Base-by-base conservation (phyloP, 2,797 vertebrate genomes). In the Clamator glandarius region DNA sequence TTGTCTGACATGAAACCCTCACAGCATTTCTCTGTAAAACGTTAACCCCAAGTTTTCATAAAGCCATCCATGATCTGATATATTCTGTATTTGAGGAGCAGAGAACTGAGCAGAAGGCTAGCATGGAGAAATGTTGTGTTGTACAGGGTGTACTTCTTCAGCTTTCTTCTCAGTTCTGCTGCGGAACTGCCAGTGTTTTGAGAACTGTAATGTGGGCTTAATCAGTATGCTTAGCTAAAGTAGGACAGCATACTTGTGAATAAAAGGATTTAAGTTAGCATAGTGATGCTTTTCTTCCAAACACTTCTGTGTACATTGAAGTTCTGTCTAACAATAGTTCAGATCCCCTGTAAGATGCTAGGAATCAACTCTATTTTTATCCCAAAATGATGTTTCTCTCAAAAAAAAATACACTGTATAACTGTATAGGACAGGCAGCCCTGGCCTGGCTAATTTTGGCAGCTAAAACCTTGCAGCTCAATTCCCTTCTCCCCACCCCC, bases 51-150 rank as follows among this genome's bases (percentile, higher is more conserved):
- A 76, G 24, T 29, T 39, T 64, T 73, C 67, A 64, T 31, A 31
- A 68, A 66, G 5, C 13, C 26, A 50, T 62, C 11, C 12, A 61
- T 2, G 4, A 3, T 10, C 21, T 75, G 44, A 67, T 7, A 68
- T 26, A 54, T 29, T 84, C 39, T 41, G 76, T 28, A 54, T 31
- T 68, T 72, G 29, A 50, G 55, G 25, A 64, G 50, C 17, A 0
- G 0, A 69, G 62, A 12, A 54, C 39, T 25, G 23, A 6, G 5
- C 0, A 7, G 1, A 14, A 74, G 8, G 8, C 24, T 54, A 55
- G 50, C 10, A 12, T 4, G 19, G 28, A 66, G 18, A 82, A 82
- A 54, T 6, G 4, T 31, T 48, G 1, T 54, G 14, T 46, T 72
- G 54, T 29, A 78, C 8, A 72, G 50, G 36, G 33, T 25, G n/a